Percentiles rank a stretch among this genome's conserved stretches.
These are phyloP conservation scores for Caenorhabditis angaria DNA, from an alignment of 2,888 invertebrate species.

Conservation along the genomic window DNA sequence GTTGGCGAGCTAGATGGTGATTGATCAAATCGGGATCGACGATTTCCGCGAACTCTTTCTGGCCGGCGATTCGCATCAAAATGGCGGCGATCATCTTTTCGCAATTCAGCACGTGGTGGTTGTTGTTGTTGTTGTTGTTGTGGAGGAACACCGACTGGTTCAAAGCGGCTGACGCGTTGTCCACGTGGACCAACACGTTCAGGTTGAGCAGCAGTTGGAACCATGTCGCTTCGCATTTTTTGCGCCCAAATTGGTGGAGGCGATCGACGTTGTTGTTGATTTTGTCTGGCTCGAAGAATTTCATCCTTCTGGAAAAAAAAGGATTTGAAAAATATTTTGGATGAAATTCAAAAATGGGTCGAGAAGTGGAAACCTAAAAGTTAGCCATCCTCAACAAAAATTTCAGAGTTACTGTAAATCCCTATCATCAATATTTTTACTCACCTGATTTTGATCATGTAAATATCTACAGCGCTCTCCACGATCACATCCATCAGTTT, in stretches of 20 bases:
- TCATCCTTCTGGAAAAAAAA: slow-evolving; percentile 10
- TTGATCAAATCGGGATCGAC: background rate
- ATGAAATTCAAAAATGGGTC: too few relatives aligned
- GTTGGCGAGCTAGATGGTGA: background rate
- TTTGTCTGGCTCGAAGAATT: background rate
- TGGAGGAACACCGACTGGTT: background rate
- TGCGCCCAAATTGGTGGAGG: background rate
- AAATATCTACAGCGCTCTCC: slow-evolving; percentile 27
- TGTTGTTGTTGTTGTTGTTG: too few relatives aligned
- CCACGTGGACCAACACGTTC: background rate
- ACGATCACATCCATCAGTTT: slow-evolving; percentile 20
- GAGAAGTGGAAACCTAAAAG: too few relatives aligned
- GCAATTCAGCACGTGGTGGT: background rate
- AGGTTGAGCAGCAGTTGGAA: background rate
- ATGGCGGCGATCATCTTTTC: too few relatives aligned
- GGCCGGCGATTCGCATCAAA: background rate
- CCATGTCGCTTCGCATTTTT: background rate
- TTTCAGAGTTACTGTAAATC: too few relatives aligned
- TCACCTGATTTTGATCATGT: slow-evolving; percentile 30
- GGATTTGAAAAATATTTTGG: background rate
- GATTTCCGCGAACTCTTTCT: background rate
- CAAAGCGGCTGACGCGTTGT: background rate
- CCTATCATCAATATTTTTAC: too few relatives aligned
- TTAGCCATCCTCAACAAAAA: too few relatives aligned
- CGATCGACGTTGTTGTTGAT: background rate